phyloP scores from a whole-genome alignment of 2,888 invertebrate species.

The Ferrisia virgata region DNA sequence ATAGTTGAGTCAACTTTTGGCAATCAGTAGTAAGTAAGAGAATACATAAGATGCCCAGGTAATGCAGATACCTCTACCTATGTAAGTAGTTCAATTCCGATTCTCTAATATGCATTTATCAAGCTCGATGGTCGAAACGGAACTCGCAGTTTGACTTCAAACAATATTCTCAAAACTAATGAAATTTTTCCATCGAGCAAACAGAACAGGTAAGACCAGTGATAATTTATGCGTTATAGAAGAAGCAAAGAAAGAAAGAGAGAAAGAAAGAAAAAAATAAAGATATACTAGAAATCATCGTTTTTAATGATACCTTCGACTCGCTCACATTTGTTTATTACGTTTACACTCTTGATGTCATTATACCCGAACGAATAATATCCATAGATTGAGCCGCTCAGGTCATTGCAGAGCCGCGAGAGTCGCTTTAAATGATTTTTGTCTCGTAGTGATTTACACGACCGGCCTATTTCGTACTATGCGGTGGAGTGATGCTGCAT shows the following conservation, averaged over 20 bases:
- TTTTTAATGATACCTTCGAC: conserved; percentile 8
- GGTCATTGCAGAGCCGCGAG: background rate
- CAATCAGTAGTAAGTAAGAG: too few relatives aligned
- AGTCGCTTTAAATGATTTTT: background rate
- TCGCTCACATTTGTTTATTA: background rate
- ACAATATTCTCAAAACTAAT: background rate
- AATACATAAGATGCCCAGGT: too few relatives aligned
- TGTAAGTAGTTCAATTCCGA: conserved; percentile 25
- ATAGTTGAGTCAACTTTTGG: background rate
- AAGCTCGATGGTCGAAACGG: background rate
- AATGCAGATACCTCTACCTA: background rate
- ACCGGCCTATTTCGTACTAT: background rate
- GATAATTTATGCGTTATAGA: conserved; percentile 6
- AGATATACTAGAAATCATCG: background rate
- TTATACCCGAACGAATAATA: background rate
- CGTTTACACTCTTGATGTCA: background rate
- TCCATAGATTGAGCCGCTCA: background rate
- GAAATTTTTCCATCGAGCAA: conserved; percentile 15
- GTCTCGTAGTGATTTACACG: background rate
- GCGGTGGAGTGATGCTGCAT: background rate
- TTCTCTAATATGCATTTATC: background rate
- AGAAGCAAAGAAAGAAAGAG: background rate
- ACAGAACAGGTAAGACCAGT: conserved; percentile 15
- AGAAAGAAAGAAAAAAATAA: background rate
- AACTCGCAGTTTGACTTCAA: background rate